Conservation (phyloP, 2,888 invertebrate species). For the Geophilus truncorum region DNA sequence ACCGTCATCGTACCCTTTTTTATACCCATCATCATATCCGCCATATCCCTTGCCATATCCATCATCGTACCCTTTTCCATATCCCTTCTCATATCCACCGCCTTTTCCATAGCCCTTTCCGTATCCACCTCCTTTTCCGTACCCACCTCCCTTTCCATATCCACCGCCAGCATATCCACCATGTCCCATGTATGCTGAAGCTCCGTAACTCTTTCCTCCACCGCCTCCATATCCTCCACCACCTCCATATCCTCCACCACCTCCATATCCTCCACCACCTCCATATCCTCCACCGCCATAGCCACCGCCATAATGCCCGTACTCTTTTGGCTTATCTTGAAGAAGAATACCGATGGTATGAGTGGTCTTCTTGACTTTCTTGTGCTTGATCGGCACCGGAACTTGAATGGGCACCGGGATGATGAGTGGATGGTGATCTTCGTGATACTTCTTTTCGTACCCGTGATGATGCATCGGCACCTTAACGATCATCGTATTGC, state of each 20-base stretch:
- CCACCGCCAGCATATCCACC: conserved; percentile 3
- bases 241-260: neutral
- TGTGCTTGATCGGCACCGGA: conserved; percentile 10
- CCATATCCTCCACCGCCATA: neutral
- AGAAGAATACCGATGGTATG: conserved; percentile 22
- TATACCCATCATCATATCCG: neutral
- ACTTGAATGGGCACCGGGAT: conserved; percentile 27
- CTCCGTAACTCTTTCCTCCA: no score
- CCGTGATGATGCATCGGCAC: neutral
- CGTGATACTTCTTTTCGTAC: neutral
- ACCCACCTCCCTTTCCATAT: no score
- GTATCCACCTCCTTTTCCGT: conserved; percentile 6
- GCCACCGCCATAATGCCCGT: neutral
- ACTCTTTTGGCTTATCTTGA: neutral
- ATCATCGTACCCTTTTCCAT: neutral
- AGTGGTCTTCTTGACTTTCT: conserved; percentile 6
- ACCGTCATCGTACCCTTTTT: neutral
- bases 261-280: neutral
- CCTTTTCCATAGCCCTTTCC: neutral
- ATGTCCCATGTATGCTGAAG: no score
- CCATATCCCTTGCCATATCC: conserved; percentile 1
- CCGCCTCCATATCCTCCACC: conserved; percentile 5
- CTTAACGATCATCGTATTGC: no score
- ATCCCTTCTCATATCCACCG: neutral
- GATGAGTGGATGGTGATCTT: neutral